Percentiles rank a stretch among this genome's conserved stretches.
Conservation (phyloP, 2,113 vertebrate genomes). For the Oplegnathus fasciatus region DNA sequence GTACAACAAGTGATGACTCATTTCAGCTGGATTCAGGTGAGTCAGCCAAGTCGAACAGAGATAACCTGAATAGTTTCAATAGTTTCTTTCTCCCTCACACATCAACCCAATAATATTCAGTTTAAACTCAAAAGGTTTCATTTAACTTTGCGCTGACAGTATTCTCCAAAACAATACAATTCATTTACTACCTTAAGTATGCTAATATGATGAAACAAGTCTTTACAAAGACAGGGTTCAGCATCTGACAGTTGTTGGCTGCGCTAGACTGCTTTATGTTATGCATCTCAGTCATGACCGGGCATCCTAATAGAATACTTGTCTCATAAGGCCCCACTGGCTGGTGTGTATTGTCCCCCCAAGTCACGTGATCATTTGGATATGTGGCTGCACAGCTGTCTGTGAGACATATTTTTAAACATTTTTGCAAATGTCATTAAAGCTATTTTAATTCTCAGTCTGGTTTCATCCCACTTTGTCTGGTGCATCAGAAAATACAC, state of each 20-base stretch:
- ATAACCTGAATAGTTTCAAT: not conserved
- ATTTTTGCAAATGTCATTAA: not conserved
- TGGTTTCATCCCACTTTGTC: not conserved
- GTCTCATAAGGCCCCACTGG: not conserved
- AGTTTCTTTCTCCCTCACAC: not conserved
- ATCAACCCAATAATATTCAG: not conserved
- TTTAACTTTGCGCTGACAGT: not conserved
- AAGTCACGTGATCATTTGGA: not conserved
- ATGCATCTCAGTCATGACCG: not conserved
- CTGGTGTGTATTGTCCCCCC: not conserved
- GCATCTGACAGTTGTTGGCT: constrained; percentile 7
- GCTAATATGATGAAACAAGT: not conserved
- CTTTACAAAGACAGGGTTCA: not conserved
- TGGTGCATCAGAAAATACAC: constrained; percentile 27
- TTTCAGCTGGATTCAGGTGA: constrained; percentile 23
- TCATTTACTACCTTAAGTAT: not conserved
- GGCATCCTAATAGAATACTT: not conserved
- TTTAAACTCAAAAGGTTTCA: not conserved
- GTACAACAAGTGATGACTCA: constrained; percentile 40
- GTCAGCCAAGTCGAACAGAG: constrained; percentile 18
- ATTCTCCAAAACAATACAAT: not conserved
- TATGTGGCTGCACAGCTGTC: not conserved
- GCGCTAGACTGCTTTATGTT: not conserved
- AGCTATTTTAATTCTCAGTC: not conserved
- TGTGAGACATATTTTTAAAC: not conserved